phyloP scores from a whole-genome alignment of 2,888 invertebrate genomes.

The Trilocha varians region DNA sequence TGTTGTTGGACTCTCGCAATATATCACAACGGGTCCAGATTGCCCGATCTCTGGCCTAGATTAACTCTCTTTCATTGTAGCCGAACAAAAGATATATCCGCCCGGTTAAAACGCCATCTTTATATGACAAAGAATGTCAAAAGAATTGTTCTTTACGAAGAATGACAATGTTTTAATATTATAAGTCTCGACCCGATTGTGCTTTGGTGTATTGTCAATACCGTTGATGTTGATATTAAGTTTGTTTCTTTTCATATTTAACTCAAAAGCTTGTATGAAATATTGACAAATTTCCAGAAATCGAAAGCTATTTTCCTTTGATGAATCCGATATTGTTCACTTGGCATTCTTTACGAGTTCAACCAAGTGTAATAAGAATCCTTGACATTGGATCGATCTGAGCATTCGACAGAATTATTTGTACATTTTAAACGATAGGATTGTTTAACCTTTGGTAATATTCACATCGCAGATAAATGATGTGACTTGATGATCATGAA shows the following conservation, averaged over 20 bases:
- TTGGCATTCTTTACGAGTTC: not conserved
- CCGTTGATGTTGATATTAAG: too few relatives aligned
- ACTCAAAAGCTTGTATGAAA: not conserved
- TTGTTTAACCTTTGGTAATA: too few relatives aligned
- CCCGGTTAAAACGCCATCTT: not conserved
- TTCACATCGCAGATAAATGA: too few relatives aligned
- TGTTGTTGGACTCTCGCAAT: conserved; percentile 17
- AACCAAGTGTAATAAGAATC: not conserved
- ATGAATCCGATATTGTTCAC: not conserved
- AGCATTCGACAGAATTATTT: too few relatives aligned
- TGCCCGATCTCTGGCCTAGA: conserved; percentile 11
- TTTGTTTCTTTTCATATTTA: too few relatives aligned
- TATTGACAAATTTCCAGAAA: not conserved
- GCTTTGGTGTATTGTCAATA: not conserved
- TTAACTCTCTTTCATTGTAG: conserved; percentile 7
- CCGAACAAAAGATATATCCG: not conserved
- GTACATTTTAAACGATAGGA: too few relatives aligned
- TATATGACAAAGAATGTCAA: not conserved
- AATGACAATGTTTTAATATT: not conserved
- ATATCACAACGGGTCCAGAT: conserved; percentile 20
- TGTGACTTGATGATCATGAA: too few relatives aligned
- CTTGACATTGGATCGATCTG: not conserved
- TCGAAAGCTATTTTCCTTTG: not conserved
- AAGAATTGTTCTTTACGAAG: not conserved
- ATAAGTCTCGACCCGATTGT: not conserved